A percentile compares a stretch with the other conserved stretches of the same genome.
Conservation (phyloP, 1,140 invertebrate species). For the Drosophila kohkoa region DNA sequence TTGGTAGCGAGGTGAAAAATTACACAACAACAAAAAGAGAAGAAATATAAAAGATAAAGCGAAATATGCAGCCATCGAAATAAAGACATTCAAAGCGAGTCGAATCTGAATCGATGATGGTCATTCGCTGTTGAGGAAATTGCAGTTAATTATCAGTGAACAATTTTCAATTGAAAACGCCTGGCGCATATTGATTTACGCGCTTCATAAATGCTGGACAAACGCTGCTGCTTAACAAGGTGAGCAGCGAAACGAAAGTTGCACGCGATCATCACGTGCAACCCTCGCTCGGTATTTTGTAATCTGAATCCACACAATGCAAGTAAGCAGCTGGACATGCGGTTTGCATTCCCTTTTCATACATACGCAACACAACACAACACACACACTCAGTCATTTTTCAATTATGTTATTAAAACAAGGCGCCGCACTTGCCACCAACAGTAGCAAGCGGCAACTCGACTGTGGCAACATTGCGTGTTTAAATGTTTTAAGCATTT, state of each 20-base stretch:
- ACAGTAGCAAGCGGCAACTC: neutral
- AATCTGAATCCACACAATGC: constrained; percentile 3
- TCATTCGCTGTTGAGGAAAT: constrained; percentile 51
- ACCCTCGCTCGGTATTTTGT: constrained; percentile 31
- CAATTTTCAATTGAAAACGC: constrained; percentile 37
- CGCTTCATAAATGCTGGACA: constrained; percentile 57
- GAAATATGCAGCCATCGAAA: constrained; percentile 41
- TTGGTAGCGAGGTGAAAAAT: constrained; percentile 16
- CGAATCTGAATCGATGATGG: constrained; percentile 7
- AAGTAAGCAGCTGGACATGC: constrained; percentile 35
- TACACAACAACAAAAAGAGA: neutral
- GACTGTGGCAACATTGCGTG: constrained; percentile 45
- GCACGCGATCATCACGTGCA: constrained; percentile 59
- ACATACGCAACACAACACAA: neutral
- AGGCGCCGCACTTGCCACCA: constrained; percentile 65
- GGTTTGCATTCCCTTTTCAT: constrained; percentile 62
- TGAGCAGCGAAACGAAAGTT: constrained; percentile 60
- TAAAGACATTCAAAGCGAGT: constrained; percentile 59
- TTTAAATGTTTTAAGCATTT: constrained; percentile 48
- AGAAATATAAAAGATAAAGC: constrained; percentile 12
- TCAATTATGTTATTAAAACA: constrained; percentile 83
- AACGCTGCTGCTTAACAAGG: constrained; percentile 22
- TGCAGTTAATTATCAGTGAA: constrained; percentile 69
- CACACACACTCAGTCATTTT: constrained; percentile 59
- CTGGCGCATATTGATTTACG: constrained; percentile 71